Percentiles rank a stretch among this genome's conserved stretches.
phyloP scores from a whole-genome alignment of 1,140 invertebrate genomes.

The Chymomyza costata region DNA sequence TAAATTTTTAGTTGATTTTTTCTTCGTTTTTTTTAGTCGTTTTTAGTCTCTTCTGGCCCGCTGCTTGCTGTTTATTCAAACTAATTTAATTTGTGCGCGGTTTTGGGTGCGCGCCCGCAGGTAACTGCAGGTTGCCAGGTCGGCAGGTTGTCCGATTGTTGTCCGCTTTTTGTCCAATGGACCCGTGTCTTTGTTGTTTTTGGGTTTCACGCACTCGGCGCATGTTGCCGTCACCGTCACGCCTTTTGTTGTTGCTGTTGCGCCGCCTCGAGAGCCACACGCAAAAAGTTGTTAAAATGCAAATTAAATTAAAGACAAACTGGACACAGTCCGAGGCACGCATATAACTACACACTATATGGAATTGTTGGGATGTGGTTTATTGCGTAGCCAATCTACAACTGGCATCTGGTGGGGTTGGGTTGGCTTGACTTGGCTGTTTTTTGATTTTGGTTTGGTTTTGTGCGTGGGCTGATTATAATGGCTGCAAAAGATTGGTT shows the following conservation, averaged over 20 bases:
- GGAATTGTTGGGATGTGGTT: too few relatives aligned
- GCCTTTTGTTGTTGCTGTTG: slow-evolving; percentile 58
- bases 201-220: slow-evolving; percentile 69
- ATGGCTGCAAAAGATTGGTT: too few relatives aligned
- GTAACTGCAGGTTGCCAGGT: slow-evolving; percentile 26
- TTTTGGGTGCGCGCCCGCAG: slow-evolving; percentile 58
- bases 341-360: too few relatives aligned
- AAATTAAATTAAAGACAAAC: slow-evolving; percentile 72
- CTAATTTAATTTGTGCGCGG: slow-evolving; percentile 69
- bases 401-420: too few relatives aligned
- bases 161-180: too few relatives aligned
- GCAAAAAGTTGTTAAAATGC: slow-evolving; percentile 74
- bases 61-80: slow-evolving; percentile 72
- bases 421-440: too few relatives aligned
- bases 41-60: slow-evolving; percentile 30
- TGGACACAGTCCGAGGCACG: slow-evolving; percentile 26
- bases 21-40: slow-evolving; percentile 32
- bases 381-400: too few relatives aligned
- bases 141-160: slow-evolving; percentile 61
- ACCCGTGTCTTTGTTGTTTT: slow-evolving; percentile 68
- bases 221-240: slow-evolving; percentile 71
- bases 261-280: slow-evolving; percentile 46
- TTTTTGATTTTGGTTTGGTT: too few relatives aligned
- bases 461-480: too few relatives aligned
- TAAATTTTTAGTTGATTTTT: slow-evolving; percentile 32